Evolutionary conservation across 2,113 vertebrate species (phyloP), one percentile per base, ranked within the genome.

Genomic region (Xenus cinereus): DNA sequence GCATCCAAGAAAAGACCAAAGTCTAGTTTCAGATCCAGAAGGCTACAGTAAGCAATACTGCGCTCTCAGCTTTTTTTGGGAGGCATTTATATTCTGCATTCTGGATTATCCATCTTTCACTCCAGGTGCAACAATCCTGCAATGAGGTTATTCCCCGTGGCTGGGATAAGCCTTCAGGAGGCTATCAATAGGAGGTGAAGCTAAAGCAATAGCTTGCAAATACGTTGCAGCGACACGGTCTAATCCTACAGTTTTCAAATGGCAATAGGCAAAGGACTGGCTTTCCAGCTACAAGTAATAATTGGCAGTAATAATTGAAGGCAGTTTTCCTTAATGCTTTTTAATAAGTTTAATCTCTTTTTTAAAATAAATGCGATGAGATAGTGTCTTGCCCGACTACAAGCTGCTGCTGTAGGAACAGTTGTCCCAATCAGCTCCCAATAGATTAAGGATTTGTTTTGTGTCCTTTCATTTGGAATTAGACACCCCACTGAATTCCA

Each of bases 401-500:
- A 95, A 92, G 79, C 91, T 95, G 84, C 48, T 95, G 68, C 39
- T n/a, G 6, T 66, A 39, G 8, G 76, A 93, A 92, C 93, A 96
- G 83, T 84, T 89, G 84, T 54, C 82, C 75, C 95, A 87, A 27
- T 93, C 69, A 46, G 79, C 74, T 96, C 92, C 91, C 14, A 80
- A 12, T 54, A 96, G 96, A 94, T 94, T 95, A 97, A 75, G 85
- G 95, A 95, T 95, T 92, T 97, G 77, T 57, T 80, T 33, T 79
- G 17, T 56, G 51, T 64, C 84, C 63, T 94, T 96, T 93, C 80
- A 33, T 94, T 87, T 90, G 83, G 92, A 88, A 93, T 93, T 96
- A 96, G 82, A 59, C 63, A 83, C 35, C 67, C 71, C 54, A 75
- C 67, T 75, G 57, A 92, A 87, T 81, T 91, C 73, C 91, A 83